Conservation (phyloP, 2,797 vertebrate genomes). For the Cottoperca gobio region DNA sequence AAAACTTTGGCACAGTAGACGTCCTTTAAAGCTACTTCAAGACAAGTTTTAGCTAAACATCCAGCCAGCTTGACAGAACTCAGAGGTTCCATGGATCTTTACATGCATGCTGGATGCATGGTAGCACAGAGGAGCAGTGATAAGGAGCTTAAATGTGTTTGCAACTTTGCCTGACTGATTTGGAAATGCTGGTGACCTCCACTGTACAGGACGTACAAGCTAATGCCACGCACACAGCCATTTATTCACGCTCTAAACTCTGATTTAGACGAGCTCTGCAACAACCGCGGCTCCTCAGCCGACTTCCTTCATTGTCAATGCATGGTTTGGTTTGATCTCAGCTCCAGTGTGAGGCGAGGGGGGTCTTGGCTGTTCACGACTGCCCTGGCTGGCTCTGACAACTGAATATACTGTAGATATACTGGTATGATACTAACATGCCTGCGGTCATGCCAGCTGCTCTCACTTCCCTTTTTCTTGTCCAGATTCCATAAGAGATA, state of each 20-base stretch:
- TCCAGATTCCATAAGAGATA: conserved; percentile 8
- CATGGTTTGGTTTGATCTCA: background rate
- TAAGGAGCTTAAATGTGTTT: conserved; percentile 13
- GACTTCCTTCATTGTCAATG: background rate
- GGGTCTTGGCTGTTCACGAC: conserved; percentile 2
- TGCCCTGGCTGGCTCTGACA: conserved; percentile 29
- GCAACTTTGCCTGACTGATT: conserved; percentile 15
- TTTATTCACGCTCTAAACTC: conserved; percentile 23
- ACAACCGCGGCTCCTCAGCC: background rate
- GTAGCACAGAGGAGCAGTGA: background rate
- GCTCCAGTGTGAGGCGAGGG: background rate
- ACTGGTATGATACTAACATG: conserved; percentile 24
- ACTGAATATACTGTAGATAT: conserved; percentile 31
- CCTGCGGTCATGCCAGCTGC: conserved; percentile 27
- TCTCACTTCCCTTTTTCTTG: conserved; percentile 49
- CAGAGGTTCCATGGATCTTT: conserved; percentile 1
- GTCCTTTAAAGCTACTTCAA: background rate
- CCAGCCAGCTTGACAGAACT: background rate
- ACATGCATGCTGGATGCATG: background rate
- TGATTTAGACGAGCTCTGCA: conserved; percentile 21
- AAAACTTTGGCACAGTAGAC: background rate
- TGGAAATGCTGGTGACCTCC: background rate
- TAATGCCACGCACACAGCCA: conserved; percentile 20
- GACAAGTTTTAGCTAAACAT: background rate
- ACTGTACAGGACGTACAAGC: background rate